A percentile compares a stretch with the other conserved stretches of the same genome.
phyloP scores from a whole-genome alignment of 2,888 invertebrate genomes.

The Mimas tiliae region DNA sequence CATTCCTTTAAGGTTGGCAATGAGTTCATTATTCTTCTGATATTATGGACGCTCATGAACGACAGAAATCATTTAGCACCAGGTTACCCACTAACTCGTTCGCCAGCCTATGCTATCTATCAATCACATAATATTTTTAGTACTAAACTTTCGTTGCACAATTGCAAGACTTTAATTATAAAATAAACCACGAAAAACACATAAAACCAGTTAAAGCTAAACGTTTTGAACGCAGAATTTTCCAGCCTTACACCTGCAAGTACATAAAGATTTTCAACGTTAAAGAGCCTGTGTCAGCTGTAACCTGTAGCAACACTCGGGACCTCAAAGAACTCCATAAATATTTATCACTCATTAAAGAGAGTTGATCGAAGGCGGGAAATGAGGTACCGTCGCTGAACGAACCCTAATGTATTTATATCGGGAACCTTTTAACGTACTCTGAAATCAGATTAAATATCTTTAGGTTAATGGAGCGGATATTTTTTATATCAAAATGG shows the following conservation, averaged over 20 bases:
- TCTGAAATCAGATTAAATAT: conserved; percentile 45
- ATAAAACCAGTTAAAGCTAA: not conserved
- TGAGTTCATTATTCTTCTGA: too few species aligned
- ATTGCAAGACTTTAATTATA: too few species aligned
- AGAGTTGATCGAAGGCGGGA: conserved; percentile 14
- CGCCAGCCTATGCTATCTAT: too few species aligned
- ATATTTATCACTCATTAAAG: conserved; percentile 19
- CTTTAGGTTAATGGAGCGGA: conserved; percentile 18
- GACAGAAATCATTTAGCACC: too few species aligned
- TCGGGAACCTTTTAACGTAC: not conserved
- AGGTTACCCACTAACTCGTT: too few species aligned
- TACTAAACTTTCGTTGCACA: too few species aligned
- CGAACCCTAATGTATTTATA: not conserved
- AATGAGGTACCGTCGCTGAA: not conserved
- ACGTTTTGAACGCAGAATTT: not conserved
- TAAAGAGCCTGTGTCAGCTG: not conserved
- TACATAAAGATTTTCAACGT: not conserved
- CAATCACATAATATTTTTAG: too few species aligned
- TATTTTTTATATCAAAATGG: conserved; percentile 16
- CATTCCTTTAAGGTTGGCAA: too few species aligned
- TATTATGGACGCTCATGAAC: too few species aligned
- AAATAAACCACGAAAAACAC: too few species aligned
- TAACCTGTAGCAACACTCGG: not conserved
- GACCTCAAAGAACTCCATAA: conserved; percentile 9
- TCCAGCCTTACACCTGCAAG: not conserved